Base-by-base conservation (phyloP, 2,888 invertebrate genomes). In the Lasiommata megera region DNA sequence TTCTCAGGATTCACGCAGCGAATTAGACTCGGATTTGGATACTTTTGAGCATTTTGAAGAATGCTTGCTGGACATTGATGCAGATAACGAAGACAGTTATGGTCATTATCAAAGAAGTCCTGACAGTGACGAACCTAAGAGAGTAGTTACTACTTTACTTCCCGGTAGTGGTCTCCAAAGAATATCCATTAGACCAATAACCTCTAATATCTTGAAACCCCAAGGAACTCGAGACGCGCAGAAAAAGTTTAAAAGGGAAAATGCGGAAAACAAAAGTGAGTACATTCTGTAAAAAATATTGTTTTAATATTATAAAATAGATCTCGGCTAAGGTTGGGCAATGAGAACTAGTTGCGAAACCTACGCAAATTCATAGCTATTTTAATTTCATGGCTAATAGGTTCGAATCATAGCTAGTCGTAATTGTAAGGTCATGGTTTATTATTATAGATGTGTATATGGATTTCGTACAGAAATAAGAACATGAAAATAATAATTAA, bases 131-230 rank as follows among this genome's bases (percentile, higher is more conserved):
- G 80, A 81, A 51, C 87, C 89, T 0, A 84, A 77, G 60, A 79
- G 80, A 65, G 89, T 89, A 0, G 70, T 86, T 43, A 77, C 91
- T 0, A 70, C 85, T 0, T 64, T 91, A 50, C 66, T 91, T 16
- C 88, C 88, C 0, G 91, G 91, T 6, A 89, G 88, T 65, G 89
- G 91, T 3, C 70, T 91, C 23, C 91, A 91, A 56, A 82, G 77
- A 61, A 79, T 89, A 3, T 74, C 79, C 7, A 69, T 88, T 8
- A 79, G 83, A 68, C 87, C 90, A 1, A 74, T 90, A 40, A 67
- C 82, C 5, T 70, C 79, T 1, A 69, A 74, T 1, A 71, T 76
- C 23, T 74, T 78, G 6, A 81, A 82, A 60, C 75, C 77, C 43
- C 79, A 80, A 55, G 72, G 68, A 48, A 74, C 78, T 40, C 71